Evolutionary conservation across 2,888 invertebrate species (phyloP), one percentile per base, ranked within the genome.

Genomic region (Macaria liturata): DNA sequence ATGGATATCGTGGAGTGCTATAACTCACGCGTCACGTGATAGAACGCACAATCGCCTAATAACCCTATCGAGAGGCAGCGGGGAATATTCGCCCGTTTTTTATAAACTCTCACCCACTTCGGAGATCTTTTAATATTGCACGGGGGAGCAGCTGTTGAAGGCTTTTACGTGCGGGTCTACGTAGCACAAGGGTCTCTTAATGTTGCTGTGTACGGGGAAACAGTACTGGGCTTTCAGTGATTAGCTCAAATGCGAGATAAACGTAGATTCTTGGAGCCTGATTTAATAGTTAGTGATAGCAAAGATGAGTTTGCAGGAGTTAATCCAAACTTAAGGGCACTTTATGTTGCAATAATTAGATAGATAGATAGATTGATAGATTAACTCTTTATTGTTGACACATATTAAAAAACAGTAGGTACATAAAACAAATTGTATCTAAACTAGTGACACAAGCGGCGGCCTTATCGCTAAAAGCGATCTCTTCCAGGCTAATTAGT

Each of bases 121-220:
- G 77, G 72, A 78, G 71, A 81, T 82, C 75, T 84, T 85, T 86
- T 85, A 86, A 87, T 87, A 86, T 83, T 77, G 79, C 80, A 80
- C 72, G 73, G 78, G 85, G 84, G 84, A 81, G 83, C 86, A 86
- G 86, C 84, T 86, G 87, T 78, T 78, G 78, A 78, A 84, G 81
- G 83, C 86, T 86, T 86, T 87, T 85, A 83, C 83, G 80, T 80
- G 74, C 64, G 63, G 61, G 58, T 62, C 61, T 54, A 58, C 61
- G 55, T 56, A 60, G 55, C 55, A 56, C 59, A 60, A 60, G 59
- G 59, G 59, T 37, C 55, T 39, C 49, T 60, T 59, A 53, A 46
- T 53, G 55, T 45, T 34, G 9, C 42, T 42, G 52, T 43, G 42
- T 3, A 49, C 8, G n/a, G 5, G 9, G 5, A 6, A 3, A 32